A percentile compares a stretch with the other conserved stretches of the same genome.
These are phyloP conservation scores for Pyrocoelia pectoralis DNA, from an alignment of 2,888 invertebrate genomes.

Conservation along the genomic window DNA sequence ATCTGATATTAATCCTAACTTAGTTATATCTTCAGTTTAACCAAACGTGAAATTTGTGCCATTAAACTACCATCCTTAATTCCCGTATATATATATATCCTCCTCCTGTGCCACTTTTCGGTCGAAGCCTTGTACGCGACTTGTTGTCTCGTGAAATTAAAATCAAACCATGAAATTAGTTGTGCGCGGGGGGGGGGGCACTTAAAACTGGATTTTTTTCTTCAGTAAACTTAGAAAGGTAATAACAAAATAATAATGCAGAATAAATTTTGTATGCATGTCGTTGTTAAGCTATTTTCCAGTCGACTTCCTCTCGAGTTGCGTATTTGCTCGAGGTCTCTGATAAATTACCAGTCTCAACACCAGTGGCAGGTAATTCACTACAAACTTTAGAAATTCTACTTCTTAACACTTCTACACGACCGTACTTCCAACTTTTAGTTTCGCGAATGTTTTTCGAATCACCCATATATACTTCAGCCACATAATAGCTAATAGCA, in stretches of 20 bases:
- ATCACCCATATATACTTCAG: slow-evolving; percentile 47
- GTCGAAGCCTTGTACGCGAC: background rate
- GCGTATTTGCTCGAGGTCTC: slow-evolving; percentile 54
- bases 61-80: slow-evolving; percentile 1
- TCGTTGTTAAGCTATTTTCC: slow-evolving; percentile 54
- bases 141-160: slow-evolving; percentile 11
- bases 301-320: slow-evolving; percentile 52
- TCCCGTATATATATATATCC: too few species aligned
- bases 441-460: slow-evolving; percentile 49
- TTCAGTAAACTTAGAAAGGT: background rate
- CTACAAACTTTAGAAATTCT: slow-evolving; percentile 56
- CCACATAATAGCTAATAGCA: slow-evolving; percentile 56
- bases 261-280: slow-evolving; percentile 47
- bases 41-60: slow-evolving; percentile 1
- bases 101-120: background rate
- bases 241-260: background rate
- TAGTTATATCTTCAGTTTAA: background rate
- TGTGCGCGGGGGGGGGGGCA: too few species aligned
- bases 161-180: slow-evolving; percentile 8
- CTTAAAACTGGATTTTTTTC: slow-evolving; percentile 2
- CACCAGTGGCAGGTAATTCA: slow-evolving; percentile 70
- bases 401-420: slow-evolving; percentile 56
- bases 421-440: slow-evolving; percentile 36
- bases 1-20: slow-evolving; percentile 1
- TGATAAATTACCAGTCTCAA: slow-evolving; percentile 71